Evolutionary conservation across 1,140 invertebrate genomes (phyloP).

Genomic region (Mylabris phalerata): DNA sequence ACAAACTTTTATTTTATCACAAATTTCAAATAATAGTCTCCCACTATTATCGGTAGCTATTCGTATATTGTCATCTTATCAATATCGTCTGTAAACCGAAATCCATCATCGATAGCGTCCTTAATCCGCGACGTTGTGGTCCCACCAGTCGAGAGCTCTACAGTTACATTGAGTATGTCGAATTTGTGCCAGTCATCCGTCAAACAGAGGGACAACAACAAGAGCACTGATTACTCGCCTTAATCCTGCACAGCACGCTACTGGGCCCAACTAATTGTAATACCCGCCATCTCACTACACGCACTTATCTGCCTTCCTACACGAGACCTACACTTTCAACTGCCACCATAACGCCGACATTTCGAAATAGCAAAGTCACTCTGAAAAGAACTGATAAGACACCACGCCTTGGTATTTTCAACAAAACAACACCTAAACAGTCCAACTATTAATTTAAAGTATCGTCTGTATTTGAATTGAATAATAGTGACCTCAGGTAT

Average conservation of each 20-base stretch:
- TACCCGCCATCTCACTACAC: constrained; percentile 21
- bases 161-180: background rate
- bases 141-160: too few species aligned
- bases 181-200: constrained; percentile 22
- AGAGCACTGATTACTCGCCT: constrained; percentile 33
- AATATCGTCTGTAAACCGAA: too few species aligned
- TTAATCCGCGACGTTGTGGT: too few species aligned
- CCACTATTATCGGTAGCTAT: too few species aligned
- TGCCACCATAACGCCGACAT: constrained; percentile 20
- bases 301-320: constrained; percentile 8
- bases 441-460: too few species aligned
- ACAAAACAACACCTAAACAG: too few species aligned
- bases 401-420: constrained; percentile 1
- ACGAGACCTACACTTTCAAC: constrained; percentile 5
- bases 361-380: constrained; percentile 9
- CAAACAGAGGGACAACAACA: constrained; percentile 20
- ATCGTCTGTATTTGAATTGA: too few species aligned
- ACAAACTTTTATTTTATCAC: too few species aligned
- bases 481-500: too few species aligned
- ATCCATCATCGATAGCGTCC: too few species aligned
- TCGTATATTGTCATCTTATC: too few species aligned
- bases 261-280: constrained; percentile 37
- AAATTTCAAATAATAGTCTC: too few species aligned
- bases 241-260: constrained; percentile 38
- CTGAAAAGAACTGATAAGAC: constrained; percentile 22